These are phyloP conservation scores for Ochlodes sylvanus DNA, from an alignment of 2,888 invertebrate genomes.

Conservation along the genomic window DNA sequence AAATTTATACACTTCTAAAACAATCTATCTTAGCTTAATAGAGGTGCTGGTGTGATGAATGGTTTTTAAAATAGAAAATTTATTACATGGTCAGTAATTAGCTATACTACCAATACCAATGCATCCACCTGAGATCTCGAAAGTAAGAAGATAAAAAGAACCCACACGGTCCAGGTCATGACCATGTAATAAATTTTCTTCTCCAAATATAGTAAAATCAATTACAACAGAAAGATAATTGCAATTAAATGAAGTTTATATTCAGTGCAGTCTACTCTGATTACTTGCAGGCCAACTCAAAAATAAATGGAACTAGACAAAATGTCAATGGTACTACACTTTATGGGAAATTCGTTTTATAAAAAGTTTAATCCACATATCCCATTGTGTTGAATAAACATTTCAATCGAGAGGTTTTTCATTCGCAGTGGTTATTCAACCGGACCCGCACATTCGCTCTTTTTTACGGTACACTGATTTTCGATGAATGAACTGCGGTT, in stretches of 20 bases:
- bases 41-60: too few relatives aligned
- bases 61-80: too few relatives aligned
- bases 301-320: slow-evolving; percentile 18
- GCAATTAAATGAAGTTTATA: slow-evolving; percentile 9
- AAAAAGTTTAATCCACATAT: slow-evolving; percentile 61
- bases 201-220: not conserved
- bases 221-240: not conserved
- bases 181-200: too few relatives aligned
- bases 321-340: slow-evolving; percentile 30
- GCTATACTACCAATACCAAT: too few relatives aligned
- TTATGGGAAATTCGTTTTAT: slow-evolving; percentile 45
- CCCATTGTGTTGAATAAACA: slow-evolving; percentile 76
- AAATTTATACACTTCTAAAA: too few relatives aligned
- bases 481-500: slow-evolving; percentile 72
- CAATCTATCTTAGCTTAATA: too few relatives aligned
- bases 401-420: slow-evolving; percentile 73
- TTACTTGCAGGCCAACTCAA: slow-evolving; percentile 16
- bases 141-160: too few relatives aligned
- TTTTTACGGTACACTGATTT: slow-evolving; percentile 69
- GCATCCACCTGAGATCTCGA: too few relatives aligned
- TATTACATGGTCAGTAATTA: too few relatives aligned
- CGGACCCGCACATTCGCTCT: slow-evolving; percentile 72
- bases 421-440: slow-evolving; percentile 69
- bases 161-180: too few relatives aligned
- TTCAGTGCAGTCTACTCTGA: slow-evolving; percentile 31